Evolutionary conservation across 2,797 vertebrate species (phyloP), one percentile per base, ranked within the genome.

Genomic region (Leucoraja ocellata): DNA sequence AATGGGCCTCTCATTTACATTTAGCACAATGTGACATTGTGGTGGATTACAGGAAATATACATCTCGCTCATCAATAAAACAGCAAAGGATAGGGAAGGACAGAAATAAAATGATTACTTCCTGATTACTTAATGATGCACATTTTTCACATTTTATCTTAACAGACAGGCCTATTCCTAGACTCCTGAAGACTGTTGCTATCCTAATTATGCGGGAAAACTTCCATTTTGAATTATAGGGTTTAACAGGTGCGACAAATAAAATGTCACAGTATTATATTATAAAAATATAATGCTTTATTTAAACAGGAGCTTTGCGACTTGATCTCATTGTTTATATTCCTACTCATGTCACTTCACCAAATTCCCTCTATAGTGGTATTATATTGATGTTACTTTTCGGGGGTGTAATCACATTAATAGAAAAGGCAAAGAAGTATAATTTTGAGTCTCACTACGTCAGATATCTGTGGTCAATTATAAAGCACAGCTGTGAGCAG

Each of bases 21-120:
- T 21, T 36, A 88, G 84, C 14, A 36, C 63, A 88, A 32, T 36
- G n/a, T 65, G 58, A 80, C 78, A 80, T 46, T 39, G 21, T 21
- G 54, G 28, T 16, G n/a, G 2, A 88, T 32, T 88, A 36, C 84
- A 88, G 84, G 84, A 88, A 88, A 88, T 88, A 8, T n/a, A 88
- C 63, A 36, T 88, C 84, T 88, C n/a, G 21, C 63, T 36, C 84
- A 68, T 88, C 84, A 88, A 68, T 88, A 88, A 88, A 32, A 83
- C 8, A 88, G n/a, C 8, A 63, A 88, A 88, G 84, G 84, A 68
- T 88, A 68, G n/a, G n/a, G 36, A 88, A 88, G 61, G 84, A 36
- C 84, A 68, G 84, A 88, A 88, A 88, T 68, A 88, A 88, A 88
- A 68, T 88, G 84, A 88, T 88, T 88, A 63, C 84, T 88, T 88